Evolutionary conservation across 2,113 vertebrate species (phyloP).

Genomic region (Cochlearius cochlearius): DNA sequence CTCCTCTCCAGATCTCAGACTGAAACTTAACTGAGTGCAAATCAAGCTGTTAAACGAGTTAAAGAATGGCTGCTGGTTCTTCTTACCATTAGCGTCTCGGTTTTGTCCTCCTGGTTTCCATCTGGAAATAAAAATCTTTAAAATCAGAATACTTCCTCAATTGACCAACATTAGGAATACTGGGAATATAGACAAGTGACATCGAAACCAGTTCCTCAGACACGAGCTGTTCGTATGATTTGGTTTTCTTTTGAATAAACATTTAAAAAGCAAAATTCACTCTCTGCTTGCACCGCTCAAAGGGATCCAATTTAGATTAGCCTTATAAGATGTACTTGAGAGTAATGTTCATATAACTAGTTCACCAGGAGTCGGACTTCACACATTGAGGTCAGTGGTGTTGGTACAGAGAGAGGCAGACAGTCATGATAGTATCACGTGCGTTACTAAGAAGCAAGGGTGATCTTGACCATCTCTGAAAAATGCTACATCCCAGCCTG

Average conservation of each 20-base stretch:
- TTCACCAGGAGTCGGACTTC: not conserved
- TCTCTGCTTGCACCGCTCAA: not conserved
- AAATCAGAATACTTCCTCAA: not conserved
- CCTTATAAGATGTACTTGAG: not conserved
- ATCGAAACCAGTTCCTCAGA: not conserved
- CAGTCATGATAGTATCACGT: not conserved
- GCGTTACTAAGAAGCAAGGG: not conserved
- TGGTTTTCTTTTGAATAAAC: not conserved
- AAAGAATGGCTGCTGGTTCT: not conserved
- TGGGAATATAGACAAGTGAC: not conserved
- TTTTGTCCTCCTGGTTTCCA: not conserved
- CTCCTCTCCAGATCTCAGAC: not conserved
- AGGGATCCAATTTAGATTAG: not conserved
- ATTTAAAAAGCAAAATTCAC: not conserved
- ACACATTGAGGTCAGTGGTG: not conserved
- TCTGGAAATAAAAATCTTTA: not conserved
- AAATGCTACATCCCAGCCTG: not conserved
- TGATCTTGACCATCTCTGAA: not conserved
- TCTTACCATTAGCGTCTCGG: not conserved
- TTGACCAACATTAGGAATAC: not conserved
- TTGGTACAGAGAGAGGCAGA: not conserved
- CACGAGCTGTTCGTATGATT: not conserved
- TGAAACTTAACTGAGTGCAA: not conserved
- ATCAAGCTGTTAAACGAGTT: not conserved
- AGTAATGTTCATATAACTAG: not conserved